Evolutionary conservation across 2,888 invertebrate genomes (phyloP).

Genomic region (Bugula neritina): DNA sequence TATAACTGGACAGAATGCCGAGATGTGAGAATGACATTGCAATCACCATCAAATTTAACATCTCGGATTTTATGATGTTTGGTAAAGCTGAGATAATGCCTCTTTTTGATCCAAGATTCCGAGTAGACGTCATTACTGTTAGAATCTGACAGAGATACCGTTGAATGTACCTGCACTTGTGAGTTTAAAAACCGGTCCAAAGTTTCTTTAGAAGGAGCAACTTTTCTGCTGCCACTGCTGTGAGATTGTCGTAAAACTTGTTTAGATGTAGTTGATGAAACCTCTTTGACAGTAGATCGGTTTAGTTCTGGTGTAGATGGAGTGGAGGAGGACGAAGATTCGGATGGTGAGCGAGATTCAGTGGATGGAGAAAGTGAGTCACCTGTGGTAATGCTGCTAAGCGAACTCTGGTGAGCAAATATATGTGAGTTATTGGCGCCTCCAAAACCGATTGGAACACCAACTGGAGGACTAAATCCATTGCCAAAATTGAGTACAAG

Average conservation of each 20-base stretch:
- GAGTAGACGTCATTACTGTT: conserved; percentile 16
- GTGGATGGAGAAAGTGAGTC: background rate
- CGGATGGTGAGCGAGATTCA: background rate
- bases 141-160: background rate
- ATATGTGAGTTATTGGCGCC: background rate
- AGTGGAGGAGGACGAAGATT: conserved; percentile 9
- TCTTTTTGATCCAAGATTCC: background rate
- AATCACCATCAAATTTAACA: conserved; percentile 22
- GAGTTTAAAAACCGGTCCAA: background rate
- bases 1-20: conserved; percentile 24
- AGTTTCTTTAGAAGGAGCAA: background rate
- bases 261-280: background rate
- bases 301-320: conserved; percentile 22
- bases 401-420: background rate
- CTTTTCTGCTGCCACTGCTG: background rate
- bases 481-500: conserved; percentile 18
- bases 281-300: background rate
- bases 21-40: conserved; percentile 20
- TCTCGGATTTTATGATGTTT: conserved; percentile 19
- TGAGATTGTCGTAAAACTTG: background rate
- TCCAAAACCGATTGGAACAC: too few relatives aligned
- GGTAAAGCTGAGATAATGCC: conserved; percentile 22
- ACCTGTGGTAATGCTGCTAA: background rate
- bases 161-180: background rate
- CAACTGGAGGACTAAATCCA: conserved; percentile 6